Evolutionary conservation across 2,888 invertebrate species (phyloP), one percentile per base, ranked within the genome.

Genomic region (Caenorhabditis wallacei): DNA sequence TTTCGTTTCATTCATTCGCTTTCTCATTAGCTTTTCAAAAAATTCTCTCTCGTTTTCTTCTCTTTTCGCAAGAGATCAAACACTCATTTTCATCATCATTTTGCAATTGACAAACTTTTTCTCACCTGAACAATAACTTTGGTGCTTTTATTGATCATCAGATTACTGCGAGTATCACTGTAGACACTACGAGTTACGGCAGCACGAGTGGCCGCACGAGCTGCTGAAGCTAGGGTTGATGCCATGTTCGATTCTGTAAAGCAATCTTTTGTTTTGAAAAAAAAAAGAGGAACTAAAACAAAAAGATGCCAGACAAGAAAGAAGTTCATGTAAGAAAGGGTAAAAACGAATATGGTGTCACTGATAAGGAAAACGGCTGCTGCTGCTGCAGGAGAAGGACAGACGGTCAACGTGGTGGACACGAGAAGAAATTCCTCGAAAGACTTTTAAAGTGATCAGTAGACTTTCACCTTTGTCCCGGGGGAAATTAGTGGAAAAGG

Each of bases 51-150:
- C n/a, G n/a, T n/a, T n/a, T n/a, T n/a, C n/a, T n/a, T n/a, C n/a
- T n/a, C n/a, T n/a, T 63, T 22, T 63, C 46, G 22, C 43, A 18
- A 22, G 46, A 63, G 18, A 68, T 66, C 24, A 71, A 71, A 71
- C 35, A 69, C 54, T 69, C 40, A 46, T 56, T 24, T 30, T 51
- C 24, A 16, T n/a, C n/a, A 11, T 53, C 30, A 10, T 8, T 13
- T 40, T 40, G 40, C 40, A 16, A 40, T 40, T 10, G 10, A 13
- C 2, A 16, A 40, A 13, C 40, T 40, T 10, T 13, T 48, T 54
- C 71, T 59, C 35, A 83, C 86, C 86, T 88, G 88, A 63, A 87
- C 80, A 79, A 88, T 87, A 70, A 88, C 88, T 64, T 88, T 88
- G 51, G 88, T 88, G 61, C 81, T 66, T 35, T 61, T 70, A 37